phyloP scores from a whole-genome alignment of 2,797 vertebrate genomes.

The Brachymystax lenok region DNA sequence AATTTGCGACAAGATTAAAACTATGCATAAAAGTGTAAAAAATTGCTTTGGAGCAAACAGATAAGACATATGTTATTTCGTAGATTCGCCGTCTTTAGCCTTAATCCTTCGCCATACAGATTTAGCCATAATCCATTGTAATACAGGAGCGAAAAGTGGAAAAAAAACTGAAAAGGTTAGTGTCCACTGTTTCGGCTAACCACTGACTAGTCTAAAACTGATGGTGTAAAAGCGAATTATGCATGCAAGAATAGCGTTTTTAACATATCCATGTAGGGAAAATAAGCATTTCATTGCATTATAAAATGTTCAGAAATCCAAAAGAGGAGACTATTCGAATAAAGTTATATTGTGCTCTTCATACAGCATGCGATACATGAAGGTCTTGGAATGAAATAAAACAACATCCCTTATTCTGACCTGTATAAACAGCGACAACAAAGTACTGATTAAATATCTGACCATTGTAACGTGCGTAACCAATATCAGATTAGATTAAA shows the following conservation, averaged over 20 bases:
- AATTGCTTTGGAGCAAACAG: no score
- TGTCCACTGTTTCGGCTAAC: conserved; percentile 8
- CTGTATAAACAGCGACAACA: not conserved
- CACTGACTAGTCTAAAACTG: no score
- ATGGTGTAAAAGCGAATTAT: not conserved
- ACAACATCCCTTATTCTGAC: not conserved
- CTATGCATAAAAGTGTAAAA: no score
- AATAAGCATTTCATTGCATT: not conserved
- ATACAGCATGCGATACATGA: not conserved
- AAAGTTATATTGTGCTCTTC: not conserved
- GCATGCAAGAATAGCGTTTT: not conserved
- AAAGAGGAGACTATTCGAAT: not conserved
- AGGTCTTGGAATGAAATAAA: not conserved
- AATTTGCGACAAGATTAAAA: no score
- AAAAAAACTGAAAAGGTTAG: conserved; percentile 13
- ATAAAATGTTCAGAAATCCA: not conserved
- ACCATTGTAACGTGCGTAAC: no score
- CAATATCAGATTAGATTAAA: no score
- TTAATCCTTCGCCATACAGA: conserved; percentile 33
- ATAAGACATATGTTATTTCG: conserved; percentile 23
- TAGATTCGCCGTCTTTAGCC: conserved; percentile 22
- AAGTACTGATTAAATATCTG: not conserved
- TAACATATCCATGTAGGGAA: not conserved
- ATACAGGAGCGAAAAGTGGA: conserved; percentile 22
- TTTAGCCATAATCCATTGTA: conserved; percentile 26